These are phyloP conservation scores for Lepidochitona cinerea DNA, from an alignment of 2,888 invertebrate genomes.

Conservation along the genomic window DNA sequence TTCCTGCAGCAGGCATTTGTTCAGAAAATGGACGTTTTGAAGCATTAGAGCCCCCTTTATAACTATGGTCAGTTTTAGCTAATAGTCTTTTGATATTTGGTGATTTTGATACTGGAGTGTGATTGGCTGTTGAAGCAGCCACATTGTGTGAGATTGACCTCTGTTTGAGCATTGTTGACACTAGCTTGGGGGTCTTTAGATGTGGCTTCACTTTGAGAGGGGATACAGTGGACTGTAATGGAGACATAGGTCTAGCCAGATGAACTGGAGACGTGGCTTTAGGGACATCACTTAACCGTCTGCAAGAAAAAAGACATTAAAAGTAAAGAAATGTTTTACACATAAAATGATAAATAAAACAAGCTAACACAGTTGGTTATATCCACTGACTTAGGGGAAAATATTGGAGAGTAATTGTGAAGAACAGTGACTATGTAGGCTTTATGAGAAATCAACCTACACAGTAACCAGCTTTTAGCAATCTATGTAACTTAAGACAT, in stretches of 20 bases:
- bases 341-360: too few species aligned
- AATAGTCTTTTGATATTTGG: background rate
- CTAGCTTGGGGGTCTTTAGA: slow-evolving; percentile 34
- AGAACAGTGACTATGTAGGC: too few species aligned
- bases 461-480: too few species aligned
- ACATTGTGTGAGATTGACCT: slow-evolving; percentile 47
- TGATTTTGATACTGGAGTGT: background rate
- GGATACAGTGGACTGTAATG: slow-evolving; percentile 15
- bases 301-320: too few species aligned
- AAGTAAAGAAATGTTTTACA: too few species aligned
- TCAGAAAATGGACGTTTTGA: background rate
- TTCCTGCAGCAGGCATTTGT: background rate
- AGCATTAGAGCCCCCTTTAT: background rate
- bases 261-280: slow-evolving; percentile 49
- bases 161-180: slow-evolving; percentile 61
- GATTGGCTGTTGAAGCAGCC: slow-evolving; percentile 2
- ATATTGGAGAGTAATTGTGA: too few species aligned
- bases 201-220: slow-evolving; percentile 17
- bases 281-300: slow-evolving; percentile 47
- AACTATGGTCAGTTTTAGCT: background rate
- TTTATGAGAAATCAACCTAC: too few species aligned
- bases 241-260: slow-evolving; percentile 11
- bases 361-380: too few species aligned
- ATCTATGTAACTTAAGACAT: too few species aligned
- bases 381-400: too few species aligned